Evolutionary conservation across 2,797 vertebrate genomes (phyloP).

Genomic region (Atherinosoma microstoma): DNA sequence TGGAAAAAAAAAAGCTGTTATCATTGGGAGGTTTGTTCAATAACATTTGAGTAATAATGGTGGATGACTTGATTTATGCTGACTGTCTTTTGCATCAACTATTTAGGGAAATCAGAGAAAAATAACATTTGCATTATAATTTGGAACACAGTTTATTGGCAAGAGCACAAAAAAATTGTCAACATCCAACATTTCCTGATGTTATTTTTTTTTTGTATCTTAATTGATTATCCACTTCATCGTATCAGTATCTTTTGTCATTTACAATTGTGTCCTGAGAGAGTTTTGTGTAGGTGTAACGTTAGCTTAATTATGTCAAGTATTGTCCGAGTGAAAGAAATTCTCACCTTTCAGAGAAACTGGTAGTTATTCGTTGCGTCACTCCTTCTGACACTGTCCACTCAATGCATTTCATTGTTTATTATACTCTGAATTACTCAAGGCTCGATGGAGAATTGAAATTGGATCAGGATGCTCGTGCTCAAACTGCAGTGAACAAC

Average conservation of each 20-base stretch:
- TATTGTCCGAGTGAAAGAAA: constrained; percentile 39
- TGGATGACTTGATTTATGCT: too few species aligned
- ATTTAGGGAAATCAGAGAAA: too few species aligned
- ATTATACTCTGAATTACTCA: constrained; percentile 60
- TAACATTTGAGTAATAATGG: too few species aligned
- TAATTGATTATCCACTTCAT: constrained; percentile 15
- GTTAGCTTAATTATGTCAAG: constrained; percentile 39
- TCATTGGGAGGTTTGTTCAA: too few species aligned
- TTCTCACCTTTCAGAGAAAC: constrained; percentile 70
- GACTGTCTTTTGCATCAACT: too few species aligned
- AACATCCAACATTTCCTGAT: background rate
- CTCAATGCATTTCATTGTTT: constrained; percentile 71
- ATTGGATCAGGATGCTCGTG: constrained; percentile 60
- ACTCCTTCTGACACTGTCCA: constrained; percentile 57
- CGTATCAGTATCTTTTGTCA: constrained; percentile 28
- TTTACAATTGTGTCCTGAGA: constrained; percentile 30
- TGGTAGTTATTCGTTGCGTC: constrained; percentile 49
- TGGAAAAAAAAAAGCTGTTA: too few species aligned
- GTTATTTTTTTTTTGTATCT: background rate
- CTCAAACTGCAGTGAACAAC: constrained; percentile 60
- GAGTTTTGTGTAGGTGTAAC: constrained; percentile 41
- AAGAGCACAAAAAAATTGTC: background rate
- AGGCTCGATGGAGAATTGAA: constrained; percentile 54
- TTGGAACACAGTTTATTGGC: background rate
- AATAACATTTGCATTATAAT: too few species aligned